Evolutionary conservation across 2,797 vertebrate genomes (phyloP).

Genomic region (Oreonectes daqikongensis): DNA sequence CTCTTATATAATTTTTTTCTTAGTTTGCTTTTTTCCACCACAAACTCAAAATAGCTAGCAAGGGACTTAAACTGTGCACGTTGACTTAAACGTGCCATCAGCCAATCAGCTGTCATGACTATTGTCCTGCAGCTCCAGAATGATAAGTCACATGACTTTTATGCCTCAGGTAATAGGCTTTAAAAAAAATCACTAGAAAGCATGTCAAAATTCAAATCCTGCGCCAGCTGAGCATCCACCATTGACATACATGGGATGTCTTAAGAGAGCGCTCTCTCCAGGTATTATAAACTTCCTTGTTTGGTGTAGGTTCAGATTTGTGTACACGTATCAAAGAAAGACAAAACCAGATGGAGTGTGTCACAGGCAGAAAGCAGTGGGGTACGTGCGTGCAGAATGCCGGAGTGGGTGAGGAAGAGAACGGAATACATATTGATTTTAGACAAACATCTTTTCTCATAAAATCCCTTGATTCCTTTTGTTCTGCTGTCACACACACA

Average conservation of each 20-base stretch:
- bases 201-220: too few species aligned
- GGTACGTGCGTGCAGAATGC: slow-evolving; percentile 32
- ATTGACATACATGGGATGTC: background rate
- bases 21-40: background rate
- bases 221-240: background rate
- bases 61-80: background rate
- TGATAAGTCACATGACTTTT: background rate
- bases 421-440: slow-evolving; percentile 79
- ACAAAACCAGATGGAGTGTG: slow-evolving; percentile 55
- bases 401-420: slow-evolving; percentile 36
- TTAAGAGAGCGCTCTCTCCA: background rate
- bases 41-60: background rate
- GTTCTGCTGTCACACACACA: slow-evolving; percentile 66
- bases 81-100: too few species aligned
- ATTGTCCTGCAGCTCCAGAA: background rate
- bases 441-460: slow-evolving; percentile 67
- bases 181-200: background rate
- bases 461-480: slow-evolving; percentile 80
- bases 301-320: slow-evolving; percentile 55
- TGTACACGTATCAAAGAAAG: slow-evolving; percentile 59
- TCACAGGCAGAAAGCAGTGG: slow-evolving; percentile 60
- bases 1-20: too few species aligned
- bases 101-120: background rate
- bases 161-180: background rate
- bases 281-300: slow-evolving; percentile 24